phyloP scores from a whole-genome alignment of 2,888 invertebrate genomes.

The Callinectes sapidus region DNA sequence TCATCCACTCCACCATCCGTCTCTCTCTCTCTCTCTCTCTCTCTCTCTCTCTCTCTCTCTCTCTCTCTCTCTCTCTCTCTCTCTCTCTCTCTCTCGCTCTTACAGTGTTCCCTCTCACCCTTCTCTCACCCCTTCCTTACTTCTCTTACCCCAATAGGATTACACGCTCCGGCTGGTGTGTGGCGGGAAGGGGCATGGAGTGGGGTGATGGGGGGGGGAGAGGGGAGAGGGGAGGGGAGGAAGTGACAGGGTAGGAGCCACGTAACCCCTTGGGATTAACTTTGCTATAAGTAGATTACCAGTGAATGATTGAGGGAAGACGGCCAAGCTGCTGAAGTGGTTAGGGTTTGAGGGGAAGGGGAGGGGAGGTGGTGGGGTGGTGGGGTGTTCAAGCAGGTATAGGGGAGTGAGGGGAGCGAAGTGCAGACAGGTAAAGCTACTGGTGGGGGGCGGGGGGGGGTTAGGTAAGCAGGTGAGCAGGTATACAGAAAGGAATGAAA shows the following conservation, averaged over 20 bases:
- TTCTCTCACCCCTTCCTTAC: conserved; percentile 21
- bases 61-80: not conserved
- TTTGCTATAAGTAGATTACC: conserved; percentile 45
- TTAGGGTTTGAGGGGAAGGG: not conserved
- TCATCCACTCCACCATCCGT: not conserved
- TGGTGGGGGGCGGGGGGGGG: too few species aligned
- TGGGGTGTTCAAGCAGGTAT: not conserved
- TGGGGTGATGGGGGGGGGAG: not conserved
- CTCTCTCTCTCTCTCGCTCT: conserved; percentile 9
- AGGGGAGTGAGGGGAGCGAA: not conserved
- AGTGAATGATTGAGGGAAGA: conserved; percentile 18
- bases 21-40: conserved; percentile 22
- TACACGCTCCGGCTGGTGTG: conserved; percentile 41
- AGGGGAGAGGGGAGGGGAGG: conserved; percentile 26
- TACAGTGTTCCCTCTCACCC: not conserved
- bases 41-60: conserved; percentile 14
- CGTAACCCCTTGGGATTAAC: conserved; percentile 48
- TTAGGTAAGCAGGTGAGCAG: not conserved
- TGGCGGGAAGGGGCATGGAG: not conserved
- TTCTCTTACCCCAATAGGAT: conserved; percentile 26
- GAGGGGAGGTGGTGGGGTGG: not conserved
- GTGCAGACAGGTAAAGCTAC: conserved; percentile 5
- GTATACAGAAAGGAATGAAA: not conserved
- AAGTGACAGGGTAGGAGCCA: not conserved
- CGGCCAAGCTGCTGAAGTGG: conserved; percentile 32